phyloP scores from a whole-genome alignment of 2,888 invertebrate species.

The Mycalesis mineus region DNA sequence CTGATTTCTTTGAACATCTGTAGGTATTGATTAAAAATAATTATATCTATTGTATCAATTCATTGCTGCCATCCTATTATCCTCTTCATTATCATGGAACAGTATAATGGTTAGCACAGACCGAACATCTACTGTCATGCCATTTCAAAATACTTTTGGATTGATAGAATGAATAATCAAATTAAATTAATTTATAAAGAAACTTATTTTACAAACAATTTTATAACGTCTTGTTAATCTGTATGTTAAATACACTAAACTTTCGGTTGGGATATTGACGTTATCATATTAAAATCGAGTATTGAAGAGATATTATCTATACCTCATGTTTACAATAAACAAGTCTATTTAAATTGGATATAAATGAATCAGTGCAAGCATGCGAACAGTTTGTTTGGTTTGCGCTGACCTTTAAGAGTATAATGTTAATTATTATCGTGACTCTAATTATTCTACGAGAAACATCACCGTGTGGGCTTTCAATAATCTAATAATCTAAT shows the following conservation, averaged over 20 bases:
- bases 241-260: no score
- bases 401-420: neutral
- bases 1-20: neutral
- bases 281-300: no score
- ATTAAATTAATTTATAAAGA: no score
- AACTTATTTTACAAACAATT: no score
- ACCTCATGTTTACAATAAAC: no score
- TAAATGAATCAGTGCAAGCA: neutral
- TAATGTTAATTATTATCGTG: conserved; percentile 19
- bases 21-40: neutral
- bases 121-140: no score
- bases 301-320: no score
- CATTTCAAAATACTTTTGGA: no score
- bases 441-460: conserved; percentile 34
- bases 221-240: no score
- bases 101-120: neutral
- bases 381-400: neutral
- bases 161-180: no score
- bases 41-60: conserved; percentile 20
- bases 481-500: conserved; percentile 5
- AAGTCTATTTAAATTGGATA: no score
- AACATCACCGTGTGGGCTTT: conserved; percentile 45
- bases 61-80: conserved; percentile 41
- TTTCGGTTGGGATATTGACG: no score
- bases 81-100: conserved; percentile 37